A percentile compares a stretch with the other conserved stretches of the same genome.
Evolutionary conservation across 1,140 invertebrate species (phyloP).

Genomic region (Bicyclus anynana): DNA sequence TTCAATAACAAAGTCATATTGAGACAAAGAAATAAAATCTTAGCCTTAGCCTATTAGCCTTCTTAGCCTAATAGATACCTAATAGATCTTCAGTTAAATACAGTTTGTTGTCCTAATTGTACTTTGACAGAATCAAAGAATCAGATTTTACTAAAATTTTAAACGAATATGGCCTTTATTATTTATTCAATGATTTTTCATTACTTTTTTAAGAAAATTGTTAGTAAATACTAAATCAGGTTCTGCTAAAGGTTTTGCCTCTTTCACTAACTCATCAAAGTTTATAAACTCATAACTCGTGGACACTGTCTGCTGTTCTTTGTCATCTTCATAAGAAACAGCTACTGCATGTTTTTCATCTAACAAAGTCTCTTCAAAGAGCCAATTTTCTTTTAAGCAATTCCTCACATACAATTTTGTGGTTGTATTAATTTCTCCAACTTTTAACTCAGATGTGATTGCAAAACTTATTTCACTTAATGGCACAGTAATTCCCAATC

Average conservation of each 20-base stretch:
- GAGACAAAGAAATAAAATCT: no score
- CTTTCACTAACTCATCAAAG: conserved; percentile 78
- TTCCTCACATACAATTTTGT: conserved; percentile 84
- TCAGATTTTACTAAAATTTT: no score
- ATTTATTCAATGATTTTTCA: conserved; percentile 32
- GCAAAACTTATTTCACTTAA: conserved; percentile 87
- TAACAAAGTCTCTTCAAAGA: conserved; percentile 93
- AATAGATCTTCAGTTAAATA: no score
- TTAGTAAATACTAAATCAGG: conserved; percentile 78
- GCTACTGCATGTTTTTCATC: conserved; percentile 88
- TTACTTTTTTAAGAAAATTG: conserved; percentile 74
- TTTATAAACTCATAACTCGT: conserved; percentile 72
- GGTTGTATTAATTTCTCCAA: conserved; percentile 78
- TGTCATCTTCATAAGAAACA: conserved; percentile 80
- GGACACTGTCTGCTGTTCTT: conserved; percentile 21
- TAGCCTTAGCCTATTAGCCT: no score
- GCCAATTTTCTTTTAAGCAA: conserved; percentile 81
- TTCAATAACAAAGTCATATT: no score
- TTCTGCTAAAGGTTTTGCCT: conserved; percentile 72
- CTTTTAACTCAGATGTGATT: conserved; percentile 75
- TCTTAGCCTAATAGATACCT: no score
- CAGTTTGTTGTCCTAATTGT: no score
- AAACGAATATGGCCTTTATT: no score
- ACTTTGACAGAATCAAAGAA: no score
- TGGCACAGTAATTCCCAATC: conserved; percentile 89